These are phyloP conservation scores for Mus pahari DNA, from an alignment of 2,113 vertebrate genomes.

Conservation along the genomic window DNA sequence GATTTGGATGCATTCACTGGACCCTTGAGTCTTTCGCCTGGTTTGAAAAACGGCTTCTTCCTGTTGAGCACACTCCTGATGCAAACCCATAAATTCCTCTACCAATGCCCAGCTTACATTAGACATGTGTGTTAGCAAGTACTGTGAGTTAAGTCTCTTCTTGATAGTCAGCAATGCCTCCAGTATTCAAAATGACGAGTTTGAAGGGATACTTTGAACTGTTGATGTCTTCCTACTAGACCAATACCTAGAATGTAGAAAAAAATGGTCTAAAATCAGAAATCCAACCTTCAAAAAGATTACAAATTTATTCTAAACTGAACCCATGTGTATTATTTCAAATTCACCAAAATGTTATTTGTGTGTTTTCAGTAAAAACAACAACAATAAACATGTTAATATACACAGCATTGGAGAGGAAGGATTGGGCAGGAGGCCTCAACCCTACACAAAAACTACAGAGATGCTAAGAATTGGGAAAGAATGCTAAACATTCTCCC, in stretches of 20 bases:
- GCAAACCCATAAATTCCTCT: neutral
- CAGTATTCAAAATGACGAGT: neutral
- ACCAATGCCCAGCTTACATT: neutral
- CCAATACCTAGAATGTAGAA: neutral
- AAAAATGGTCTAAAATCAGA: slow-evolving; percentile 16
- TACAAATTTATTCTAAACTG: slow-evolving; percentile 7
- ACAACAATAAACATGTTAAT: neutral
- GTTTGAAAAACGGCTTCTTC: neutral
- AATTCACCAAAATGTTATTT: neutral
- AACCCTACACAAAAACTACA: neutral
- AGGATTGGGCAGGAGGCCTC: neutral
- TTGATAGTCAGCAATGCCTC: neutral
- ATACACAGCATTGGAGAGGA: neutral
- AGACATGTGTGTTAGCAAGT: neutral
- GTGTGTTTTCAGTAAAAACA: slow-evolving; percentile 17
- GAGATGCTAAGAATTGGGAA: neutral
- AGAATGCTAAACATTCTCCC: neutral
- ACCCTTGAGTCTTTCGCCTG: neutral
- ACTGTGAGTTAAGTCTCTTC: neutral
- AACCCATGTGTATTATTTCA: slow-evolving; percentile 26
- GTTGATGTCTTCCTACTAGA: neutral
- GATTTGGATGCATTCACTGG: rapidly evolving
- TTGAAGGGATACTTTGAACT: slow-evolving; percentile 9
- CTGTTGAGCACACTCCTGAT: neutral
- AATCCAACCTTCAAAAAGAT: slow-evolving; percentile 29